Conservation (phyloP, 2,113 vertebrate genomes). For the Ailuropoda melanoleuca region DNA sequence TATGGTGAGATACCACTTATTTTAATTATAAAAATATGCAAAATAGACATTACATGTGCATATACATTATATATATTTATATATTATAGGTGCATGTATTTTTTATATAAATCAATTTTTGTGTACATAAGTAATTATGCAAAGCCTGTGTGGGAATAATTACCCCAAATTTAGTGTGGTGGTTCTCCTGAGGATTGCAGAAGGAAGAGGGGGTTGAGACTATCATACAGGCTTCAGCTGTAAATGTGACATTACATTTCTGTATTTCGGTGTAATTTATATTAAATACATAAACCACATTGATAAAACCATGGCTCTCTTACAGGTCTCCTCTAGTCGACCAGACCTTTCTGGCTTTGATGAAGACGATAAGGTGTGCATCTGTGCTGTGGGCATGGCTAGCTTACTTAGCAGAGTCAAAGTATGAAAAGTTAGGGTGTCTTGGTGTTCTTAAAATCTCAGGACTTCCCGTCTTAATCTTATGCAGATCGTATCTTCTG, state of each 20-base stretch:
- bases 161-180: neutral
- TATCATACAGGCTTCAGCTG: neutral
- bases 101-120: neutral
- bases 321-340: slow-evolving; percentile 92
- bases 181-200: neutral
- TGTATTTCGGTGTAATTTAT: neutral
- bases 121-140: neutral
- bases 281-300: neutral
- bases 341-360: slow-evolving; percentile 91
- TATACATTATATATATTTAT: neutral
- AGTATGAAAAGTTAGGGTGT: neutral
- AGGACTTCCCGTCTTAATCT: neutral
- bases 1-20: neutral
- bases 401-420: neutral
- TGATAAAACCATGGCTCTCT: slow-evolving; percentile 49
- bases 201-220: neutral
- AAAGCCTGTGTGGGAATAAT: neutral
- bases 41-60: neutral
- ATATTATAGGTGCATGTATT: neutral
- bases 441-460: neutral
- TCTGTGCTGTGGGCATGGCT: neutral
- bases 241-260: neutral
- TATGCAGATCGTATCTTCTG: neutral
- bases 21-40: neutral
- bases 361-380: slow-evolving; percentile 90